Evolutionary conservation across 2,888 invertebrate genomes (phyloP), one percentile per base, ranked within the genome.

Genomic region (Sclerodermus sp.): DNA sequence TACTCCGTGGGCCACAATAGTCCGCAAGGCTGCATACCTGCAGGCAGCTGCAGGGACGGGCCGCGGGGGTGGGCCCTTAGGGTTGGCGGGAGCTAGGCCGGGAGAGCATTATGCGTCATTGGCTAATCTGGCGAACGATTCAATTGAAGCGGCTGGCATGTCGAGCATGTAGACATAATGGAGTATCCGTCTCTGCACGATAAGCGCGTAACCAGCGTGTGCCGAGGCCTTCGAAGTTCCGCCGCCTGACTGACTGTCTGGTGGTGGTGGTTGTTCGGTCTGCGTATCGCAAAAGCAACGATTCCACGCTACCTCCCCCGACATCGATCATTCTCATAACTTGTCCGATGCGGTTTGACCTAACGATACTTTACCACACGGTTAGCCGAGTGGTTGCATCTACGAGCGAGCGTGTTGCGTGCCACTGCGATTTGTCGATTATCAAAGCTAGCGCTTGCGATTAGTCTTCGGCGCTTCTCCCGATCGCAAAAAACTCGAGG

Each of bases 101-200:
- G 17, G 43, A 10, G 50, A 55, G 64, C 73, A 75, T 76, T 72
- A 76, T 75, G 74, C 76, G 70, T 76, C 76, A 76, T 74, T 75
- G 75, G 74, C 66, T 76, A 77, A 77, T 76, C 76, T 73, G 71
- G 70, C 67, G 70, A 74, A 73, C 72, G 75, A 76, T 77, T 77
- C 76, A 75, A 76, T 76, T 73, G 72, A 73, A 71, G 62, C 71
- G 62, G 62, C 60, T 61, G 76, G 76, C 70, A 76, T 71, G 71
- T 71, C 68, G 74, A 72, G 76, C 71, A 76, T 76, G 73, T 70
- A 69, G 68, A 73, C 71, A 75, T 76, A 75, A 76, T 76, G 68
- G 74, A 74, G 74, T 73, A 74, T 73, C 72, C 72, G 68, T 70
- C 71, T 71, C 69, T 68, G 63, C 58, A 68, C 70, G 74, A 74